These are phyloP conservation scores for Psephotus haematonotus DNA, from an alignment of 2,113 vertebrate genomes.

Conservation along the genomic window DNA sequence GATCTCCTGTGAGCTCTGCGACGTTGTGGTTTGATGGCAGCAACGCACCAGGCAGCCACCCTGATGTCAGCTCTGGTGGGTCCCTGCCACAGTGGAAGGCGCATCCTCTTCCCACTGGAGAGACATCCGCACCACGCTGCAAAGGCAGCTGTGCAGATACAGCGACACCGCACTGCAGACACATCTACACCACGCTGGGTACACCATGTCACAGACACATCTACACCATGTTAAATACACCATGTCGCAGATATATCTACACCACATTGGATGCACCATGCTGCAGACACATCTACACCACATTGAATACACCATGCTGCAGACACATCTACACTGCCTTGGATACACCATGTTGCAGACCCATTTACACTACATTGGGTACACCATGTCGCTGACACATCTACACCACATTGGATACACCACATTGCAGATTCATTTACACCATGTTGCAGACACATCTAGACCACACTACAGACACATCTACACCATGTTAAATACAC, in stretches of 20 bases:
- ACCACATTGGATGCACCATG: too few relatives aligned
- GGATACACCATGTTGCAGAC: fast-evolving
- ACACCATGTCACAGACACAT: fast-evolving
- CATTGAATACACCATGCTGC: fast-evolving
- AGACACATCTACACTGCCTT: too few relatives aligned
- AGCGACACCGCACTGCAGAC: neutral
- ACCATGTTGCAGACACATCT: too few relatives aligned
- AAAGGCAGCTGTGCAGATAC: neutral
- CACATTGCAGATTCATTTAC: too few relatives aligned
- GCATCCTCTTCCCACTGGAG: neutral
- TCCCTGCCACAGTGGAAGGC: fast-evolving
- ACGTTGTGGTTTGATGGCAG: neutral
- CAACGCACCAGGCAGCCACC: fast-evolving
- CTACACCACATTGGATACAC: too few relatives aligned
- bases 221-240: too few relatives aligned
- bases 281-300: too few relatives aligned
- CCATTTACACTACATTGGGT: too few relatives aligned
- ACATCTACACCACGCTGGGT: neutral
- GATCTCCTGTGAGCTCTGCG: neutral
- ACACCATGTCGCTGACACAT: too few relatives aligned
- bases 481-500: too few relatives aligned
- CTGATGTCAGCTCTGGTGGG: neutral
- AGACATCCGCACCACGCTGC: fast-evolving
- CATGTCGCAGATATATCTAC: fast-evolving
- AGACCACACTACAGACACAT: too few relatives aligned